Evolutionary conservation across 2,888 invertebrate genomes (phyloP), one percentile per base, ranked within the genome.

Genomic region (Eilema griseolum): DNA sequence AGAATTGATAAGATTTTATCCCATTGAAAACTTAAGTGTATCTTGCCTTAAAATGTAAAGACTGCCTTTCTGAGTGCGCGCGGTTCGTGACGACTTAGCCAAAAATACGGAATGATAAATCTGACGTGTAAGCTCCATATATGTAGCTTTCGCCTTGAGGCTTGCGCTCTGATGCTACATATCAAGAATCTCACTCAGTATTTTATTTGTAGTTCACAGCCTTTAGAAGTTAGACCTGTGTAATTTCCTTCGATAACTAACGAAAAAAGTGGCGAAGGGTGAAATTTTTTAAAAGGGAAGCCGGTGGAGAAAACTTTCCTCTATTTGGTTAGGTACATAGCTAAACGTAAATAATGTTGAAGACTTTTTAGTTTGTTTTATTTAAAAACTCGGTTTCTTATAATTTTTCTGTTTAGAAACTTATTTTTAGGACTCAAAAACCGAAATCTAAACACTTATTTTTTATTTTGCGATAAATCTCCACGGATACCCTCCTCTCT

Each of bases 131-230:
- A 75, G 74, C 81, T 81, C 83, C 80, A 76, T 78, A 70, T 81
- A 83, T 85, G 88, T 86, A 87, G 89, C 89, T 89, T 89, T 85
- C 87, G 89, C 87, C 89, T 87, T 81, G 80, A 88, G 91, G 90
- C 91, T 90, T 89, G 84, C 89, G 88, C 90, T 90, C 86, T 84
- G 77, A 87, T 83, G 88, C 89, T 89, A 93, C 93, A 93, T 94
- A 93, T 93, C 93, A 93, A 88, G 92, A 93, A 93, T 93, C 93
- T 93, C 93, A 90, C 93, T 93, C 93, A 90, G 83, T 87, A 83
- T 84, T 83, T 85, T 88, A 84, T 78, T 81, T 82, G 80, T 83
- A 83, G 79, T 81, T 79, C 79, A 77, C 78, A 72, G 70, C 70
- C 70, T 52, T 41, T 71, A 75, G 72, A 74, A 52, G 52, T 71